Conservation (phyloP, 2,113 vertebrate genomes). For the Odocoileus hemionus region DNA sequence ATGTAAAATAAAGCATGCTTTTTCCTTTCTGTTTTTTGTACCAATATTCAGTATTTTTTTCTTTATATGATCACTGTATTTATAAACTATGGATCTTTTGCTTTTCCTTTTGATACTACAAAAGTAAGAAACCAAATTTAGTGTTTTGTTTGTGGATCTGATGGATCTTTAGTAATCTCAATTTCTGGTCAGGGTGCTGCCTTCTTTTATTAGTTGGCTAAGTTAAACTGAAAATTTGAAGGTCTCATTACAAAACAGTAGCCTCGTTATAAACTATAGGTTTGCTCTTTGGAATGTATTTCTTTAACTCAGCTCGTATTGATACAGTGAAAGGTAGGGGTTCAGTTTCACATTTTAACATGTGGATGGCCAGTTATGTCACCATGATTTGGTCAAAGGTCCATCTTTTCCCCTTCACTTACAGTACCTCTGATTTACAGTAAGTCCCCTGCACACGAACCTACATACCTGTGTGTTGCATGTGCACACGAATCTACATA, state of each 20-base stretch:
- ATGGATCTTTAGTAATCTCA: neutral
- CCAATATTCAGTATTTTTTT: neutral
- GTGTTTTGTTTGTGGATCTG: neutral
- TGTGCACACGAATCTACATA: neutral
- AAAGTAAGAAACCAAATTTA: neutral
- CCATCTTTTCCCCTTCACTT: neutral
- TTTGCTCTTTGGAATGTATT: neutral
- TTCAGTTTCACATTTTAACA: neutral
- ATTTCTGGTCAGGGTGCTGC: neutral
- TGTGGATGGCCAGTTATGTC: neutral
- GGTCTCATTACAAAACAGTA: neutral
- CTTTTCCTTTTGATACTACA: neutral
- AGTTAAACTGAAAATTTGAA: neutral
- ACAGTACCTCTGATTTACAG: neutral
- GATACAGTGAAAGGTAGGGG: neutral
- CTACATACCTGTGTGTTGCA: neutral
- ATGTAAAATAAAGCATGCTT: neutral
- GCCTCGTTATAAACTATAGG: neutral
- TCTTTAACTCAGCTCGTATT: neutral
- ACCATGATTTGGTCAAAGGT: neutral
- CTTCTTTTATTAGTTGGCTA: neutral
- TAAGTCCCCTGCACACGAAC: neutral
- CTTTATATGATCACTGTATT: neutral
- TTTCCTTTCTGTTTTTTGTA: neutral
- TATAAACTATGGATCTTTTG: neutral